Base-by-base conservation (phyloP, 1,140 invertebrate genomes). In the Aphelenchoides besseyi region DNA sequence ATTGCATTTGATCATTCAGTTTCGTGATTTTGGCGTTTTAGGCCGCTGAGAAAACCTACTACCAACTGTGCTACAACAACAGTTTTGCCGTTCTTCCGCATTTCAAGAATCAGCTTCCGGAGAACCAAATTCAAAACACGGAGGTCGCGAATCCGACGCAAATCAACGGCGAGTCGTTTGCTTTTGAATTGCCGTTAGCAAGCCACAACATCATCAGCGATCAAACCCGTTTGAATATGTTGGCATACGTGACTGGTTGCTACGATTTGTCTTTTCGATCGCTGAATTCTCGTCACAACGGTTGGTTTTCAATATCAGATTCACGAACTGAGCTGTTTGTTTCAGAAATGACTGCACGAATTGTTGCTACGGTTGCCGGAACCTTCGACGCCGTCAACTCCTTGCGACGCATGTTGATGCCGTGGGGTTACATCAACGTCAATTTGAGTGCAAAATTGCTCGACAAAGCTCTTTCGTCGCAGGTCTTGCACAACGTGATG, bases 61-160 rank as follows among this genome's bases (percentile, higher is more conserved):
- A 76, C 36, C 71, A 79, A 53, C 74, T 76, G 12, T 79, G 73
- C 8, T 79, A 79, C 30, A 79, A 70, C 23, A 59, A 64, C 72
- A 55, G 64, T 18, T 81, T 79, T 41, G 64, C 74, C 18, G 32
- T 37, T n/a, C 33, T 76, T 3, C 75, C 75, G 2, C 52, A 36
- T 18, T 75, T 63, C 26, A 77, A 78, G 33, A 18, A 74, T 5
- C 71, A 76, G 32, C 52, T 62, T 12, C 30, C 30, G 30, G 48
- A 69, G 30, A 52, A 66, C 23, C 28, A 32, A 26, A n/a, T 29
- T 26, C 23, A 76, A 41, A 59, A 75, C 2, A 16, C 30, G 32
- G 32, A 30, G 9, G 41, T 35, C 3, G 26, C 16, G 9, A 26
- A 9, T n/a, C 26, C 18, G 5, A 41, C 41, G 37, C 54, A 61